Evolutionary conservation across 2,797 vertebrate species (phyloP).

Genomic region (Capromys pilorides): DNA sequence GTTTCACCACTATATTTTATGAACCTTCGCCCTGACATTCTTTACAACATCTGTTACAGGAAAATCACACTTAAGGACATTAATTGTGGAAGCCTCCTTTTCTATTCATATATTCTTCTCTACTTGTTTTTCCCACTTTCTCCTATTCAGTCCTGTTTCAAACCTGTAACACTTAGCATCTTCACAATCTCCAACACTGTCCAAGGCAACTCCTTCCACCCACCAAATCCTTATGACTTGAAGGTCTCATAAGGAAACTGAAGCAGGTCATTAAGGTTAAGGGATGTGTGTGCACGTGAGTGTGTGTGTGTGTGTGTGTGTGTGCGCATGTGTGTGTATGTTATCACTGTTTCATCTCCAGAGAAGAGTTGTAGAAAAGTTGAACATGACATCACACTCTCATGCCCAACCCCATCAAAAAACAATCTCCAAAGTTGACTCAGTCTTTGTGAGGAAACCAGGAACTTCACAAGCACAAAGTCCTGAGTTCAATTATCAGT

Average conservation of each 20-base stretch:
- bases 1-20: background rate
- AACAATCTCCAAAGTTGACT: background rate
- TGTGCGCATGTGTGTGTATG: background rate
- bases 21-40: background rate
- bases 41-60: background rate
- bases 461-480: background rate
- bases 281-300: background rate
- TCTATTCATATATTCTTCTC: conserved; percentile 28
- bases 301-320: background rate
- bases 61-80: background rate
- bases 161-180: background rate
- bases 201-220: background rate
- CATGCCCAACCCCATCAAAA: background rate
- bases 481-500: too few species aligned
- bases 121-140: background rate
- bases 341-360: background rate
- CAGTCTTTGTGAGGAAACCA: background rate
- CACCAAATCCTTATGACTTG: background rate
- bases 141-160: background rate
- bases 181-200: background rate
- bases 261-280: background rate
- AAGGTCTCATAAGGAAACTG: background rate
- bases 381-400: background rate
- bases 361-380: background rate
- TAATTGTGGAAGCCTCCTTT: background rate